These are phyloP conservation scores for Oryzias celebensis DNA, from an alignment of 2,113 vertebrate species.

Conservation along the genomic window DNA sequence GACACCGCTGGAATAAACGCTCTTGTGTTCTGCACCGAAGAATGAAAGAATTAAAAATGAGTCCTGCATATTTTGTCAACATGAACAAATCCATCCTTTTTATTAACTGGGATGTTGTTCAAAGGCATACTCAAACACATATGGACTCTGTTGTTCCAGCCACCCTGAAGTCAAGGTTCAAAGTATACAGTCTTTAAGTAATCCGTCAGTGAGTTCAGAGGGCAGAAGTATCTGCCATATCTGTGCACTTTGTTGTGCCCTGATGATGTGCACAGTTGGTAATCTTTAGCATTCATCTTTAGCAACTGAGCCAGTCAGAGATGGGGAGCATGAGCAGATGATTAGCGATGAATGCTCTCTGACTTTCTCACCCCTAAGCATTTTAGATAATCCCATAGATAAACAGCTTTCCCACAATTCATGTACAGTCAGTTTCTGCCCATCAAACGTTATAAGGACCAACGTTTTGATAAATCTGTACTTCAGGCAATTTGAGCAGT, in stretches of 20 bases:
- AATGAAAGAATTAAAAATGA: constrained; percentile 8
- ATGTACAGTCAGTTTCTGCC: constrained; percentile 41
- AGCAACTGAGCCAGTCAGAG: constrained; percentile 55
- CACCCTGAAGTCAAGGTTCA: constrained; percentile 41
- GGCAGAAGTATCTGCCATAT: constrained; percentile 23
- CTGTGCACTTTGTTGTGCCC: constrained; percentile 11
- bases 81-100: constrained; percentile 38
- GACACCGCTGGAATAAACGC: background rate
- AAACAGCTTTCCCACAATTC: constrained; percentile 59
- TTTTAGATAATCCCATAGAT: constrained; percentile 66
- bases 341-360: constrained; percentile 65
- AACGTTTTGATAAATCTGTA: constrained; percentile 20
- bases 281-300: constrained; percentile 45
- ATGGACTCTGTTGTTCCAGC: constrained; percentile 19
- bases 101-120: constrained; percentile 24
- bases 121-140: constrained; percentile 19
- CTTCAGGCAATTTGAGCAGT: too few relatives aligned
- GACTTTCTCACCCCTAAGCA: constrained; percentile 59
- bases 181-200: constrained; percentile 45
- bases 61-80: constrained; percentile 37
- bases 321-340: constrained; percentile 63
- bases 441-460: constrained; percentile 36
- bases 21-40: background rate
- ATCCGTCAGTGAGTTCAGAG: constrained; percentile 52
- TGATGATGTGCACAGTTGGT: constrained; percentile 48